Evolutionary conservation across 2,888 invertebrate species (phyloP).

Genomic region (Mimumesa dahlbomi): DNA sequence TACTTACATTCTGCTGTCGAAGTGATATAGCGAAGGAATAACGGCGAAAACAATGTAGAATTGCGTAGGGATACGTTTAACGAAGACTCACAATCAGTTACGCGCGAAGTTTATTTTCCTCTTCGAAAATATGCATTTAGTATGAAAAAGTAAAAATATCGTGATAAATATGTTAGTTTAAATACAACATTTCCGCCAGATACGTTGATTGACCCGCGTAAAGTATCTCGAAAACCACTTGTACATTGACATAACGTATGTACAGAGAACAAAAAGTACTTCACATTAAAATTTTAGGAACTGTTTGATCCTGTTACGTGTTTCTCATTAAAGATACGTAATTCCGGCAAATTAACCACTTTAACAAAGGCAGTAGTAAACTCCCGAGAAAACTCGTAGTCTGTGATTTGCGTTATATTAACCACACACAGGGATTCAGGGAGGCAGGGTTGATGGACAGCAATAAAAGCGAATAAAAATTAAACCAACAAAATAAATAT

Average conservation of each 20-base stretch:
- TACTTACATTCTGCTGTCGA: slow-evolving; percentile 11
- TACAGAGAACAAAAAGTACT: too few relatives aligned
- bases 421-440: slow-evolving; percentile 5
- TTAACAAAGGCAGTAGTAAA: too few relatives aligned
- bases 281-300: too few relatives aligned
- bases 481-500: slow-evolving; percentile 75
- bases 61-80: neutral
- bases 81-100: neutral
- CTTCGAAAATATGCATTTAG: too few relatives aligned
- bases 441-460: slow-evolving; percentile 12
- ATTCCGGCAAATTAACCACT: too few relatives aligned
- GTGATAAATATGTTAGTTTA: neutral
- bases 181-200: neutral
- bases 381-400: too few relatives aligned
- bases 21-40: slow-evolving; percentile 4
- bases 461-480: slow-evolving; percentile 65
- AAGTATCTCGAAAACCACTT: too few relatives aligned
- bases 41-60: slow-evolving; percentile 4
- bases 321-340: too few relatives aligned
- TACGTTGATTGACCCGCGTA: neutral
- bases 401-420: slow-evolving; percentile 2
- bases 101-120: neutral
- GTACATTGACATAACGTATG: too few relatives aligned
- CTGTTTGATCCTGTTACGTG: too few relatives aligned
- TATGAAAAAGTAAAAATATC: too few relatives aligned